Conservation (phyloP, 2,797 vertebrate genomes). For the Fistularia commersonii region DNA sequence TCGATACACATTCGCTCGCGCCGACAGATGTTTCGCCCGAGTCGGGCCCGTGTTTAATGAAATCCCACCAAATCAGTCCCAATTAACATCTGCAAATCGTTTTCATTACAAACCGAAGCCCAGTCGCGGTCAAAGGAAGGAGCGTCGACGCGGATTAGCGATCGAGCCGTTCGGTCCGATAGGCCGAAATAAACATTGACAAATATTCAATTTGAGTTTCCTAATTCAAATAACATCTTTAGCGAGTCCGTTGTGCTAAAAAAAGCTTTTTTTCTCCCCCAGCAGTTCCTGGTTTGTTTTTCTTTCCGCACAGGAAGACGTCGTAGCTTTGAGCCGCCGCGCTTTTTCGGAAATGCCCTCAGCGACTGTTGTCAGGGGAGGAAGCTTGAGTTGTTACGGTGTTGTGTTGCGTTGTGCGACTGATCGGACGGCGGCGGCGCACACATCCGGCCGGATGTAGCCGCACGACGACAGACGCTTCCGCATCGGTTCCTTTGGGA, state of each 20-base stretch:
- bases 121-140: too few relatives aligned
- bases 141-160: too few relatives aligned
- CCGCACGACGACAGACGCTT: too few relatives aligned
- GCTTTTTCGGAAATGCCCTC: too few relatives aligned
- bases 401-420: too few relatives aligned
- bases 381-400: too few relatives aligned
- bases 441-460: too few relatives aligned
- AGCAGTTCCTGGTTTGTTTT: background rate
- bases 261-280: conserved; percentile 3
- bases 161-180: too few relatives aligned
- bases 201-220: conserved; percentile 29
- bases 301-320: background rate
- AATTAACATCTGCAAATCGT: background rate
- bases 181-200: background rate
- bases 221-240: conserved; percentile 28
- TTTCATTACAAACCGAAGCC: too few relatives aligned
- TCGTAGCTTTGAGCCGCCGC: background rate
- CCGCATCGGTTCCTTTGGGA: too few relatives aligned
- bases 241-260: conserved; percentile 11
- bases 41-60: background rate
- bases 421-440: too few relatives aligned
- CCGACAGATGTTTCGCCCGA: conserved; percentile 14
- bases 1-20: background rate
- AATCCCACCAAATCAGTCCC: conserved; percentile 2
- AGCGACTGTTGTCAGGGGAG: too few relatives aligned